Conservation (phyloP, 2,113 vertebrate genomes). For the Andinoacara biseriatus region DNA sequence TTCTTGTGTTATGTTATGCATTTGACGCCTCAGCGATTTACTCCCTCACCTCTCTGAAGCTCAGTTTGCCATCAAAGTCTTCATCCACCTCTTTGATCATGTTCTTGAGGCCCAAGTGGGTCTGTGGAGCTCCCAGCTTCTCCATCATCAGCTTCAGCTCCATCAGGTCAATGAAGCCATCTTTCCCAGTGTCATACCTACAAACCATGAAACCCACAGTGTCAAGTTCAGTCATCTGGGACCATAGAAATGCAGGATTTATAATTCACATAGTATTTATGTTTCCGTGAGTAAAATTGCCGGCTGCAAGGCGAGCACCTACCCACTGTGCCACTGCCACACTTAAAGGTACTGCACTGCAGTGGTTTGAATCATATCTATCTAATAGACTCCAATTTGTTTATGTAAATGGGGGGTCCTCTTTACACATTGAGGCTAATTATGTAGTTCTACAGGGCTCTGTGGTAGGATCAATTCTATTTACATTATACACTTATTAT, state of each 20-base stretch:
- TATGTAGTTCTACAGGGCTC: too few species aligned
- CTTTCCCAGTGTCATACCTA: slow-evolving; percentile 81
- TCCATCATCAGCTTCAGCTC: slow-evolving; percentile 99
- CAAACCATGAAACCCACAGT: background rate
- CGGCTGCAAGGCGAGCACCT: too few species aligned
- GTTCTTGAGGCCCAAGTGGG: slow-evolving; percentile 94
- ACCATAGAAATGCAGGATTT: background rate
- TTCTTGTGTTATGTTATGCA: too few species aligned
- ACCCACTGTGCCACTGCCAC: too few species aligned
- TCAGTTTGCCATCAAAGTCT: slow-evolving; percentile 94
- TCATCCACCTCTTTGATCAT: slow-evolving; percentile 99
- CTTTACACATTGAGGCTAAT: too few species aligned
- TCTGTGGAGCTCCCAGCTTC: slow-evolving; percentile 94
- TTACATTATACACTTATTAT: too few species aligned
- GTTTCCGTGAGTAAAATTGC: background rate
- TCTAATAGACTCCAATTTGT: too few species aligned
- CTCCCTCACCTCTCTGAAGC: slow-evolving; percentile 92
- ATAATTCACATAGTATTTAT: background rate
- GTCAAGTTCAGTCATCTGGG: background rate
- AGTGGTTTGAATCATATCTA: too few species aligned
- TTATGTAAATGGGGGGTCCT: too few species aligned
- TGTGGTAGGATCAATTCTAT: too few species aligned
- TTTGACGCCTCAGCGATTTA: background rate
- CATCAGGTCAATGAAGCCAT: slow-evolving; percentile 96
- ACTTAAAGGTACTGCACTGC: too few species aligned